phyloP scores from a whole-genome alignment of 2,888 invertebrate species.

The Crossocerus cetratus region DNA sequence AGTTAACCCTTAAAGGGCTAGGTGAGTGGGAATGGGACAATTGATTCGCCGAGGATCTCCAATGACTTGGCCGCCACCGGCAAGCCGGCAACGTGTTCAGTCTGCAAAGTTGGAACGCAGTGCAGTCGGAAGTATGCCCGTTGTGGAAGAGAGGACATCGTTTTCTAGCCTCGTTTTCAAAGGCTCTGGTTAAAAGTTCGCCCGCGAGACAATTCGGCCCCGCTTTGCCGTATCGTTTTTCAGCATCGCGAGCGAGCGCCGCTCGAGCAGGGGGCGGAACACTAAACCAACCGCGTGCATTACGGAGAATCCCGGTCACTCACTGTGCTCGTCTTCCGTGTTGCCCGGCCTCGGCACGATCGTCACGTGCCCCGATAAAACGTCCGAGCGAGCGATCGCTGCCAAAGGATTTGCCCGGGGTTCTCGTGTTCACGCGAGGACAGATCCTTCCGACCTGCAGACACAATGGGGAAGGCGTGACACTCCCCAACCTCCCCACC shows the following conservation, averaged over 20 bases:
- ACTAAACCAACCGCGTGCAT: constrained; percentile 5
- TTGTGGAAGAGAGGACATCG: constrained; percentile 18
- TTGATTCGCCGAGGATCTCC: constrained; percentile 44
- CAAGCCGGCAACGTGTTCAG: constrained; percentile 44
- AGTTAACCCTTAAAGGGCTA: background rate
- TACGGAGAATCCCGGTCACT: constrained; percentile 43
- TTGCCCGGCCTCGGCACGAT: constrained; percentile 48
- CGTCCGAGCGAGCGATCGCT: constrained; percentile 47
- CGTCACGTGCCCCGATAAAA: constrained; percentile 57
- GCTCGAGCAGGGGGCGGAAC: background rate
- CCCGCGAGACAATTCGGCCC: constrained; percentile 53
- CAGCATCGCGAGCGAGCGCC: constrained; percentile 26
- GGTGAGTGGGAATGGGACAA: constrained; percentile 15
- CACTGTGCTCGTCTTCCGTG: constrained; percentile 25
- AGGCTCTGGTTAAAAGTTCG: constrained; percentile 36
- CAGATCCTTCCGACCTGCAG: background rate
- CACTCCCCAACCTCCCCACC: background rate
- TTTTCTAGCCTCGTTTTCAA: constrained; percentile 7
- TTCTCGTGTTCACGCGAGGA: constrained; percentile 13
- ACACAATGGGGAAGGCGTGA: background rate
- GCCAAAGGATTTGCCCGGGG: constrained; percentile 37
- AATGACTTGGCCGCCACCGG: constrained; percentile 24
- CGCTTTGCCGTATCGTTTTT: constrained; percentile 47
- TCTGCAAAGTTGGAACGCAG: constrained; percentile 33
- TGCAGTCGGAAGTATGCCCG: constrained; percentile 24